Base-by-base conservation (phyloP, 2,113 vertebrate species). In the Fulmarus glacialis region DNA sequence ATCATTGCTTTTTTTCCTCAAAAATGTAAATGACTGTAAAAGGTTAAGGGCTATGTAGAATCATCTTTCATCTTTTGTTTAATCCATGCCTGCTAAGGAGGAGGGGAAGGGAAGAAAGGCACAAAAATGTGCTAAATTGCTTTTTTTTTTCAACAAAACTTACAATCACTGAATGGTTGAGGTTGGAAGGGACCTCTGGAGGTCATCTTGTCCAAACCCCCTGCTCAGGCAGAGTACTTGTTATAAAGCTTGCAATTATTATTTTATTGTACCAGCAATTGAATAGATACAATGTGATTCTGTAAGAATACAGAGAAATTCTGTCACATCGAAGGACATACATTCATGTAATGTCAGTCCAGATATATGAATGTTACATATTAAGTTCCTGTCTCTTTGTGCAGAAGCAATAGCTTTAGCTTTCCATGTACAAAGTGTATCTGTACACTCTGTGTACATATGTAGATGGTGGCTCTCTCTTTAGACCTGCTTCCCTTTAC, bases 141-240 rank as follows among this genome's bases (percentile, higher is more conserved):
- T 26, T n/a, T 22, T 53, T 27, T 36, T 73, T 45, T 43, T 7
- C 23, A 36, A 8, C 6, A 55, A 88, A 82, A 45, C 5, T 50
- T 67, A 45, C 0, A 68, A 64, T 55, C 11, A 7, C 20, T 47
- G 22, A 52, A 43, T 6, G 5, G 15, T 23, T 71, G 47, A 53
- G 14, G 12, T 47, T 64, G 55, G 45, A 85, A 67, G 20, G 16
- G 3, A 32, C 1, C 0, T 43, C 27, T 78, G 60, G 24, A 58
- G 1, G 0, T 70, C 30, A 26, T 47, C 30, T 78, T 56, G 38
- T 43, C 13, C 47, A 64, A 5, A 7, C 4, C 5, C 4, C 5
- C 12, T 11, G 34, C 22, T 74, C 34, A 58, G 16, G 6, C 3
- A 43, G 14, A 43, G 4, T 74, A 15, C 21, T 70, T 68, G 2